Base-by-base conservation (phyloP, 2,797 vertebrate species). In the Hydrocynus forskahlii region DNA sequence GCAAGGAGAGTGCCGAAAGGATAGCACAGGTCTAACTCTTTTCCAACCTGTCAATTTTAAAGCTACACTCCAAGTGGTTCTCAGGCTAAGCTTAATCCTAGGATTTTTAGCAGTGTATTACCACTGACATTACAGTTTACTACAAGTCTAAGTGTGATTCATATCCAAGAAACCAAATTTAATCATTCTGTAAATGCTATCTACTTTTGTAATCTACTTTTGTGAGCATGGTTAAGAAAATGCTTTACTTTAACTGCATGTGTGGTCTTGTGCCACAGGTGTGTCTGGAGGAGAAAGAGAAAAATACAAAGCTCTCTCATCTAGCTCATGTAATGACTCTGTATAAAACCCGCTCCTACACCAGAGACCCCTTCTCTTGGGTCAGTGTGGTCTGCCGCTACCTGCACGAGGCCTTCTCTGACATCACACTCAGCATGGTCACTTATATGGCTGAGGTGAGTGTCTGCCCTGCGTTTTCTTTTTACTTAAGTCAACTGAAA, bases 241-340 rank as follows among this genome's bases (percentile, higher is more conserved):
- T 13, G 35, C 40, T 16, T 35, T 66, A 7, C 25, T 16, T 7
- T 66, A 66, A 40, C 12, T 60, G 17, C 45, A n/a, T 76, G 2
- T 45, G 12, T 43, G 5, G 6, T 66, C 8, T 55, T 76, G 7
- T 77, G 54, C 76, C 35, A 80, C 91, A 99, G 98, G 98, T 99
- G 86, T 99, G 98, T 91, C 89, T 99, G 88, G 95, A 94, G 89
- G 98, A 99, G 89, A 99, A 99, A 89, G 97, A 99, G 89, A 99
- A 98, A 89, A 96, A 98, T 83, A 96, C 97, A 17, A 99, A 99
- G 86, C 92, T 99, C 7, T 98, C 97, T 38, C 97, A 99, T 83
- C 90, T 99, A 85, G 98, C 98, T 12, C 98, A 99, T 17, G 98
- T 99, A 59, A 99, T 99, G 98, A 99, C 97, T 14, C 95, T 99